Evolutionary conservation across 1,140 invertebrate genomes (phyloP).

Genomic region (Bactericera cockerelli): DNA sequence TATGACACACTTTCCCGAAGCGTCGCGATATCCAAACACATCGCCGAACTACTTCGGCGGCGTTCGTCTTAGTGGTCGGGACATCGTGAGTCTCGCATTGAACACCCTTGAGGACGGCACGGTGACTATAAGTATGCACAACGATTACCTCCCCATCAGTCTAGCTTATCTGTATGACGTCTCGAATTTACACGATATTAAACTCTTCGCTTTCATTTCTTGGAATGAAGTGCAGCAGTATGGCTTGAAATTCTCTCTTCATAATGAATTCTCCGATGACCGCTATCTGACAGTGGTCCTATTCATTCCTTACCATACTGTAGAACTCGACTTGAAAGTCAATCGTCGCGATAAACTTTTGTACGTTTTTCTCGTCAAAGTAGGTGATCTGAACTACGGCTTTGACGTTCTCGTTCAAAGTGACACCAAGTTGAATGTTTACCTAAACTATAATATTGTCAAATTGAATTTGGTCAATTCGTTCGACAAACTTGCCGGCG

Average conservation of each 20-base stretch:
- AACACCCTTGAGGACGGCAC: not conserved
- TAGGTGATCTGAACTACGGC: constrained; percentile 2
- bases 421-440: not conserved
- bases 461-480: not conserved
- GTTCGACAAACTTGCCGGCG: not conserved
- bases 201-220: not conserved
- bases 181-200: not conserved
- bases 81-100: not conserved
- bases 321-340: not conserved
- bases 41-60: not conserved
- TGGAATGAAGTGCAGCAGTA: constrained; percentile 1
- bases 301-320: not conserved
- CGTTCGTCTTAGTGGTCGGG: not conserved
- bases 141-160: not conserved
- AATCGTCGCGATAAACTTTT: not conserved
- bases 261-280: constrained; percentile 5
- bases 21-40: no score
- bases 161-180: not conserved
- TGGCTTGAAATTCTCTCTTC: not conserved
- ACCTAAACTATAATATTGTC: not conserved
- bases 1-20: not conserved
- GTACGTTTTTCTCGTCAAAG: not conserved
- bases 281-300: not conserved
- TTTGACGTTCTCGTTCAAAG: not conserved
- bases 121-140: not conserved